A percentile compares a stretch with the other conserved stretches of the same genome.
Conservation (phyloP, 2,113 vertebrate genomes). For the Leptocoma aspasia region DNA sequence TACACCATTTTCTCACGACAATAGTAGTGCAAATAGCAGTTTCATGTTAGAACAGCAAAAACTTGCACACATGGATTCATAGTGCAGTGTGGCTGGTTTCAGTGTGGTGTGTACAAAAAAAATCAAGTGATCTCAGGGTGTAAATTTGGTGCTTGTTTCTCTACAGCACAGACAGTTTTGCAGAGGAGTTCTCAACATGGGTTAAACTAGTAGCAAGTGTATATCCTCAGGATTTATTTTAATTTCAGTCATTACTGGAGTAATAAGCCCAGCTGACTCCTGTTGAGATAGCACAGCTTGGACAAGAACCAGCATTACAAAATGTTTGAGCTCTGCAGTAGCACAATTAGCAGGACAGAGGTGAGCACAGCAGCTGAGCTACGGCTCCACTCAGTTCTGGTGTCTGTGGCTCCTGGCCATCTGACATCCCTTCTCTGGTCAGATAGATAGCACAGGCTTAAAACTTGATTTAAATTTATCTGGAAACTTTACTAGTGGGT, state of each 20-base stretch:
- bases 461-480: neutral
- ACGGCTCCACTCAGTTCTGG: neutral
- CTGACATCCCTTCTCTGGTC: neutral
- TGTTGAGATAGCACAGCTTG: neutral
- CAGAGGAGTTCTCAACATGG: neutral
- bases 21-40: neutral
- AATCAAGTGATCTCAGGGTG: neutral
- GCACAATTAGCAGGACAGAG: neutral
- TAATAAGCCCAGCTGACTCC: neutral
- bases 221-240: neutral
- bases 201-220: neutral
- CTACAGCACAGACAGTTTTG: neutral
- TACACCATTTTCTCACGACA: neutral
- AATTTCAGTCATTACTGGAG: neutral
- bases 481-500: neutral
- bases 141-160: neutral
- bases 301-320: neutral
- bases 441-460: neutral
- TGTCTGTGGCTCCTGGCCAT: neutral
- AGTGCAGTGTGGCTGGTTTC: neutral
- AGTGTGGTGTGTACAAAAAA: neutral
- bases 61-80: accelerated
- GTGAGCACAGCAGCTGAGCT: neutral
- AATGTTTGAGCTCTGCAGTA: neutral
- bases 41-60: neutral